Evolutionary conservation across 2,888 invertebrate genomes (phyloP), one percentile per base, ranked within the genome.

Genomic region (Oligia latruncula): DNA sequence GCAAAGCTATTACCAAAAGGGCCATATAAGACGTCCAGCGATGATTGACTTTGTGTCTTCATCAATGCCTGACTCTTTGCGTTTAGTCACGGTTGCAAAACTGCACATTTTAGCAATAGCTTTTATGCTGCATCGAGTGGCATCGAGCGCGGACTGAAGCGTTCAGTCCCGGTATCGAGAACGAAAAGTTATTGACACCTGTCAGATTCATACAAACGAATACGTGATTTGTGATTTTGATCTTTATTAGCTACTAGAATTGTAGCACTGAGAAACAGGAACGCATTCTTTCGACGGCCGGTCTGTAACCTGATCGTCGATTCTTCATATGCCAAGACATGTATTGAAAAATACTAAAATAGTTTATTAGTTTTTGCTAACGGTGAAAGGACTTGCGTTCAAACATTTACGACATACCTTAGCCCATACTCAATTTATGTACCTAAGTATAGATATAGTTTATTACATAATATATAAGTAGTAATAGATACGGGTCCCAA

Each of bases 401-500:
- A 60, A 43, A 62, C 4, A 55, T 23, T 58, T 70, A 71, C 15
- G 9, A 46, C 0, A 72, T 23, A 20, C 60, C 67, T 73, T 35
- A 52, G 20, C 1, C n/a, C 11, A 17, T 55, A 52, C 15, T 20
- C n/a, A 43, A 17, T 46, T 15, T 46, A 60, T 15, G 0, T 17
- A 65, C 35, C 5, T 17, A 35, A 3, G 4, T 60, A 13, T 46
- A 62, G 13, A 29, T 20, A n/a, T 68, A 72, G 52, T 77, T 81
- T 78, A 72, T 58, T 64, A 64, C 68, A 65, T 65, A 62, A 52
- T 65, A 71, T 71, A 23, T 62, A 74, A 73, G 74, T 74, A 77
- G 71, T 64, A 64, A 78, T 75, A 66, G 77, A 71, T 77, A 74
- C 62, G 58, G 71, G 76, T 29, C 43, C 40, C 40, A 76, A 86